Evolutionary conservation across 2,797 vertebrate species (phyloP).

Genomic region (Eulemur coronatus): DNA sequence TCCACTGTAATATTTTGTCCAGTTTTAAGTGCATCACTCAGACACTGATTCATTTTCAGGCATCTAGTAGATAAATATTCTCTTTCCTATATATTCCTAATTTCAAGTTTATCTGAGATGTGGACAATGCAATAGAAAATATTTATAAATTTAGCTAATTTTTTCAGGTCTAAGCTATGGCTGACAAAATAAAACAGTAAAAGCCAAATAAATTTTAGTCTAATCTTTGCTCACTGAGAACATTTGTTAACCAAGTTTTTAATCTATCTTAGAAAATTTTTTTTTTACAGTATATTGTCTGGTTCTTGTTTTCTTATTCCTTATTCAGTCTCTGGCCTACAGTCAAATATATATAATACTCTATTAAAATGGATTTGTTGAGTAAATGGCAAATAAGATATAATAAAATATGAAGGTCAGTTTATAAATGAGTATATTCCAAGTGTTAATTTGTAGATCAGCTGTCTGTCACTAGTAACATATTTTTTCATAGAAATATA

Average conservation of each 20-base stretch:
- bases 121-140: background rate
- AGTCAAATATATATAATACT: background rate
- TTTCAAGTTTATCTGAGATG: background rate
- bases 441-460: background rate
- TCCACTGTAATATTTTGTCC: background rate
- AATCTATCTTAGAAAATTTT: background rate
- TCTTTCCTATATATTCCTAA: background rate
- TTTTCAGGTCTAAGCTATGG: background rate
- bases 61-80: background rate
- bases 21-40: background rate
- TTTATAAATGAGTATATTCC: background rate
- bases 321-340: background rate
- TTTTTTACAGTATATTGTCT: background rate
- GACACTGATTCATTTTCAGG: conserved; percentile 4
- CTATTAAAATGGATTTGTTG: conserved; percentile 38
- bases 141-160: background rate
- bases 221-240: background rate
- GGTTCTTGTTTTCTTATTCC: background rate
- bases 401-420: background rate
- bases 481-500: background rate
- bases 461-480: background rate
- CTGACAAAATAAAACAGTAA: background rate
- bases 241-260: background rate
- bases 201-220: background rate
- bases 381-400: background rate